Conservation (phyloP, 2,888 invertebrate genomes). For the Belgica antarctica region DNA sequence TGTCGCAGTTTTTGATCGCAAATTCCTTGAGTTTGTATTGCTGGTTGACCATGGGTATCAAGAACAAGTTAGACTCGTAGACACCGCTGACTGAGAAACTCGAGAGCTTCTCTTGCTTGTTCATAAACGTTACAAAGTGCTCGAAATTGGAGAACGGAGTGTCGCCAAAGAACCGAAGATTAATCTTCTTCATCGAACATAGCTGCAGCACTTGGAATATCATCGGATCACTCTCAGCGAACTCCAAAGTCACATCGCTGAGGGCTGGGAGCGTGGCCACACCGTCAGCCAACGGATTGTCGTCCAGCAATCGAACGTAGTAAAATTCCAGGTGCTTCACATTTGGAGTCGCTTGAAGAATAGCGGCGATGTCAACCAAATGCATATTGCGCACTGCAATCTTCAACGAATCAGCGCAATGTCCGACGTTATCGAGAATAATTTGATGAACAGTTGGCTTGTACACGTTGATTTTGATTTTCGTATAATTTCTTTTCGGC, state of each 20-base stretch:
- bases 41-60: background rate
- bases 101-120: background rate
- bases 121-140: background rate
- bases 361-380: background rate
- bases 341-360: background rate
- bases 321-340: background rate
- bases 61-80: constrained; percentile 8
- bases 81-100: background rate
- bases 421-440: background rate
- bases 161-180: constrained; percentile 3
- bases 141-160: constrained; percentile 2
- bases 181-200: background rate
- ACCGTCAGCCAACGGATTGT: background rate
- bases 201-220: constrained; percentile 1
- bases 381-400: background rate
- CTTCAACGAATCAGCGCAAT: background rate
- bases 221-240: background rate
- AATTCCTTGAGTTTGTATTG: constrained; percentile 3
- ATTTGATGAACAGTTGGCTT: background rate
- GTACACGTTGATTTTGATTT: background rate
- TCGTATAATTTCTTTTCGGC: background rate
- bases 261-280: background rate
- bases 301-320: background rate
- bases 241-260: background rate
- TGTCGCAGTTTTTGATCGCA: background rate